These are phyloP conservation scores for Chunga burmeisteri DNA, from an alignment of 2,113 vertebrate species.

Conservation along the genomic window DNA sequence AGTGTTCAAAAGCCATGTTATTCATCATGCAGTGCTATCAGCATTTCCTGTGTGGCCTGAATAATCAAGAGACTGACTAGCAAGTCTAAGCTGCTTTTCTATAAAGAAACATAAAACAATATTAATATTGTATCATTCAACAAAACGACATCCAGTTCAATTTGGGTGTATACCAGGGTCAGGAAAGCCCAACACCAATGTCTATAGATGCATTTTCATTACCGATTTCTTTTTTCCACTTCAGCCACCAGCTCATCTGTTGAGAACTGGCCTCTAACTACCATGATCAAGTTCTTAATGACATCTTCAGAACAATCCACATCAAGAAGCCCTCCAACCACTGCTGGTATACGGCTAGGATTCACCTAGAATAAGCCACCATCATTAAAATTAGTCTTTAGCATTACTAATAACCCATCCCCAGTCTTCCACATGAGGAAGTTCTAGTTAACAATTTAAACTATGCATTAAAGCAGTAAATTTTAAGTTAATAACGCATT, in stretches of 20 bases:
- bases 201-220: neutral
- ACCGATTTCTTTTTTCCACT: conserved; percentile 95
- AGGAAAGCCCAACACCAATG: neutral
- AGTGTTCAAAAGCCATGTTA: neutral
- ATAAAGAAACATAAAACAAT: neutral
- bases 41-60: neutral
- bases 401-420: neutral
- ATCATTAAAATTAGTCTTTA: neutral
- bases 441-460: neutral
- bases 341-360: conserved; percentile 89
- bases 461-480: neutral
- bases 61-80: neutral
- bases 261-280: conserved; percentile 91
- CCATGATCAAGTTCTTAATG: conserved; percentile 91
- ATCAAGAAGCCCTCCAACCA: conserved; percentile 90
- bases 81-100: neutral
- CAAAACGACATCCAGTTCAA: neutral
- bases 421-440: neutral
- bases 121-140: neutral
- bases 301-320: conserved; percentile 94
- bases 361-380: conserved; percentile 80
- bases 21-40: neutral
- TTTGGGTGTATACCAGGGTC: neutral
- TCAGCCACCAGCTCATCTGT: conserved; percentile 92
- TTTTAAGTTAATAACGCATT: neutral